Conservation (phyloP, 2,797 vertebrate genomes). For the Spea hammondii region DNA sequence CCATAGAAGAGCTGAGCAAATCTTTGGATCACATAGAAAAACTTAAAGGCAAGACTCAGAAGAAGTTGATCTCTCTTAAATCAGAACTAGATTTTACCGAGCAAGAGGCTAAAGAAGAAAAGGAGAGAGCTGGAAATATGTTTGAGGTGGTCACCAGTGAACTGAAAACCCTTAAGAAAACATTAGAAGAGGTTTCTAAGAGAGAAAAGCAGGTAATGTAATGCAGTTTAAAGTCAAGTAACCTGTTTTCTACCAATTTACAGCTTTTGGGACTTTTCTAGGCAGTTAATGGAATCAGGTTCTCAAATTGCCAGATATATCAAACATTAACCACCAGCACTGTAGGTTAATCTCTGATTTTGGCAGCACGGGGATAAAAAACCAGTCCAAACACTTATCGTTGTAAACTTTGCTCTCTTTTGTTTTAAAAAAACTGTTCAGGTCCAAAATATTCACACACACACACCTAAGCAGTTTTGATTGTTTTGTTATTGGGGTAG, state of each 20-base stretch:
- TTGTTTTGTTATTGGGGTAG: no score
- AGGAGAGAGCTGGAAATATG: slow-evolving; percentile 62
- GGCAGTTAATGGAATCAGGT: background rate
- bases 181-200: slow-evolving; percentile 74
- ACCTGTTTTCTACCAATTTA: background rate
- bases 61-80: slow-evolving; percentile 68
- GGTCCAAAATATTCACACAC: no score
- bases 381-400: background rate
- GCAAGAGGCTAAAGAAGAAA: slow-evolving; percentile 67
- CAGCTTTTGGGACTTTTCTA: background rate
- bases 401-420: no score
- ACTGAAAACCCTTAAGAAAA: slow-evolving; percentile 65
- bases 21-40: slow-evolving; percentile 75
- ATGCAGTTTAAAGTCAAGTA: background rate
- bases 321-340: slow-evolving; percentile 1
- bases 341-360: background rate
- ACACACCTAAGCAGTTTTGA: no score
- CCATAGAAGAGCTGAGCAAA: slow-evolving; percentile 76
- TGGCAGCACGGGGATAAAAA: background rate
- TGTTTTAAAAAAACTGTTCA: no score
- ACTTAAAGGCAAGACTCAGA: slow-evolving; percentile 76
- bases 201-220: slow-evolving; percentile 77
- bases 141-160: slow-evolving; percentile 68
- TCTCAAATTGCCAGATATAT: background rate
- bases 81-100: slow-evolving; percentile 74